These are phyloP conservation scores for Brachyhypopomus gauderio DNA, from an alignment of 2,113 vertebrate genomes.

Conservation along the genomic window DNA sequence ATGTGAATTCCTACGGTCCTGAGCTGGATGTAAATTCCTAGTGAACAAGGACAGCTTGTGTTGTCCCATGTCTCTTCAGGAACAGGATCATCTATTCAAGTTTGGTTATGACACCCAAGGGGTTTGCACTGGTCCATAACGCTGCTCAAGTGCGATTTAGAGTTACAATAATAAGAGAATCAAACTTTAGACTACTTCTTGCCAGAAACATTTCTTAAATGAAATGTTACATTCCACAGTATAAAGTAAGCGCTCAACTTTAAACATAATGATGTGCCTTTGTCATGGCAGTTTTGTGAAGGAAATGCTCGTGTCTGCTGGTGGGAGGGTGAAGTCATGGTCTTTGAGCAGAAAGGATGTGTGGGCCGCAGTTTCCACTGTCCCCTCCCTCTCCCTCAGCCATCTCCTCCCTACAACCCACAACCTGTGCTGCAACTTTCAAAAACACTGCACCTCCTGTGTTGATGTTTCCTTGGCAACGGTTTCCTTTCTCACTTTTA, in stretches of 20 bases:
- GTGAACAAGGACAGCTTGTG: slow-evolving; percentile 31
- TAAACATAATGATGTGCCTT: neutral
- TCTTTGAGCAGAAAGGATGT: slow-evolving; percentile 17
- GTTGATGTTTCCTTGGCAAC: slow-evolving; percentile 56
- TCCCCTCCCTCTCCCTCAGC: neutral
- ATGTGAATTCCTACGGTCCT: slow-evolving; percentile 9
- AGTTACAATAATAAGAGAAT: neutral
- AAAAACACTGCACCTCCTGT: slow-evolving; percentile 38
- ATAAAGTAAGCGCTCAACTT: neutral
- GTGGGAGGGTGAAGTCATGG: neutral
- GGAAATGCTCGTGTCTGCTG: neutral
- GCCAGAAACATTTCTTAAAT: neutral
- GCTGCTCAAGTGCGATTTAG: neutral
- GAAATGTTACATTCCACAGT: too few species aligned
- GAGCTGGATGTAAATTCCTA: neutral
- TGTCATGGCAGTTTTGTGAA: neutral
- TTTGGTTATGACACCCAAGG: neutral
- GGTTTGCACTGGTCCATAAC: neutral
- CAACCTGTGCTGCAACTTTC: slow-evolving; percentile 45
- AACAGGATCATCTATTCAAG: neutral
- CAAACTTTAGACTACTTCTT: neutral
- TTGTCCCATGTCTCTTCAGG: slow-evolving; percentile 6
- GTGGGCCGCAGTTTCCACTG: slow-evolving; percentile 13
- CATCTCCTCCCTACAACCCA: neutral
- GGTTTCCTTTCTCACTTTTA: slow-evolving; percentile 39